Percentiles rank a stretch among this genome's conserved stretches.
Evolutionary conservation across 2,113 vertebrate genomes (phyloP).

Genomic region (Zosterops borbonicus): DNA sequence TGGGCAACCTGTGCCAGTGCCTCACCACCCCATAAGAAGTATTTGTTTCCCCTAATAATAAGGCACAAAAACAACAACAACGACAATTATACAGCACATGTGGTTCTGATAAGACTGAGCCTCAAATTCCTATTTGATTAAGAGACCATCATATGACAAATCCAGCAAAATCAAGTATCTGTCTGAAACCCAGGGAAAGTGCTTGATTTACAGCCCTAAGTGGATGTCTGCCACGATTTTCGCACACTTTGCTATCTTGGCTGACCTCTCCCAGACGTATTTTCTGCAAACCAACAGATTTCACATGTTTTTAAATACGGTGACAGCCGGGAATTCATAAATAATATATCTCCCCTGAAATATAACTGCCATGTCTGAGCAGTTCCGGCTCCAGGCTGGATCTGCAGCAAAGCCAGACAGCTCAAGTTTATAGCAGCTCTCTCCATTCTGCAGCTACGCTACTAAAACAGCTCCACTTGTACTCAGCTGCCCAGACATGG

Average conservation of each 20-base stretch:
- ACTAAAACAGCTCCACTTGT: background rate
- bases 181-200: background rate
- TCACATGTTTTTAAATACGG: conserved; percentile 51
- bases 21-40: background rate
- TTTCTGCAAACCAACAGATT: conserved; percentile 43
- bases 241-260: conserved; percentile 28
- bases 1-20: background rate
- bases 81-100: conserved; percentile 2
- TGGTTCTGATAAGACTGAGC: conserved; percentile 45
- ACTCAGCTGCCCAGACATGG: background rate
- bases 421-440: conserved; percentile 4
- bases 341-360: conserved; percentile 53
- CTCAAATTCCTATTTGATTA: conserved; percentile 47
- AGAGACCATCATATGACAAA: conserved; percentile 40
- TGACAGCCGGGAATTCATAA: conserved; percentile 61
- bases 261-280: conserved; percentile 47
- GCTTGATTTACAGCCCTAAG: conserved; percentile 52
- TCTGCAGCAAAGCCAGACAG: conserved; percentile 11
- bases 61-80: background rate
- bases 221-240: conserved; percentile 45
- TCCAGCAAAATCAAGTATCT: conserved; percentile 31
- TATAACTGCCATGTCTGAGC: conserved; percentile 23
- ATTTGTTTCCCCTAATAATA: conserved; percentile 13
- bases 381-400: background rate
- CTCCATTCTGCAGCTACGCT: background rate